Evolutionary conservation across 30 jellyfish, hydroid and myxozoan genomes (phyloP), one percentile per base, ranked within the genome.

Genomic region (Pelagia noctiluca): DNA sequence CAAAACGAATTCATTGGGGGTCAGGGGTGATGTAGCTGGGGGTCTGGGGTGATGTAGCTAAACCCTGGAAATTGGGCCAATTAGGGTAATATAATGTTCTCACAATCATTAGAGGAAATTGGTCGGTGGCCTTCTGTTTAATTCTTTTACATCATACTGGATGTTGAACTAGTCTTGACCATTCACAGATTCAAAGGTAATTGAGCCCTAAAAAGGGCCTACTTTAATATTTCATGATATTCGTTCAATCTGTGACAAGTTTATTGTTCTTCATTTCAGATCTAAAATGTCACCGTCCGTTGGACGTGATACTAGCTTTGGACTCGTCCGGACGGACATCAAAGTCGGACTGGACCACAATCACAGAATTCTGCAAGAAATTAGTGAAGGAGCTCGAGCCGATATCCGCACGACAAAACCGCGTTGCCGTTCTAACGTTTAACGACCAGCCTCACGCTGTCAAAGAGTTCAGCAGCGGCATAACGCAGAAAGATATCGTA

Each of bases 271-370:
- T 33, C 24, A 4, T 52, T 30, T 3, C 50, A 82, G 92, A 36
- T 0, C 81, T 66, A 26, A 82, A 82, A 69, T 82, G 92, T 49
- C 92, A 82, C 36, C 92, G 92, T 1, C 92, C 92, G 0, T 71
- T 82, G 1, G 92, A 82, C 54, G 79, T 82, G 1, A 63, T 69
- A 0, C 31, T 82, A 73, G 92, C 92, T 52, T 74, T 82, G 47
- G 92, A 82, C 47, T 60, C 92, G 0, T 82, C 92, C 4, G 92
- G 92, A 30, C 63, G 92, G 52, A 82, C 86, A 0, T 54, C 81
- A 24, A 82, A 61, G 42, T 36, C 62, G 18, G 42, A 82, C 61
- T 82, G 92, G 92, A 79, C 50, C 50, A 82, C 92, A 7, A 37
- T 71, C 0, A 33, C 70, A 25, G 46, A 82, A 35, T 82, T 82